Percentiles rank a stretch among this genome's conserved stretches.
Conservation (phyloP, 2,113 vertebrate genomes). For the Chamaetylas fuelleborni region DNA sequence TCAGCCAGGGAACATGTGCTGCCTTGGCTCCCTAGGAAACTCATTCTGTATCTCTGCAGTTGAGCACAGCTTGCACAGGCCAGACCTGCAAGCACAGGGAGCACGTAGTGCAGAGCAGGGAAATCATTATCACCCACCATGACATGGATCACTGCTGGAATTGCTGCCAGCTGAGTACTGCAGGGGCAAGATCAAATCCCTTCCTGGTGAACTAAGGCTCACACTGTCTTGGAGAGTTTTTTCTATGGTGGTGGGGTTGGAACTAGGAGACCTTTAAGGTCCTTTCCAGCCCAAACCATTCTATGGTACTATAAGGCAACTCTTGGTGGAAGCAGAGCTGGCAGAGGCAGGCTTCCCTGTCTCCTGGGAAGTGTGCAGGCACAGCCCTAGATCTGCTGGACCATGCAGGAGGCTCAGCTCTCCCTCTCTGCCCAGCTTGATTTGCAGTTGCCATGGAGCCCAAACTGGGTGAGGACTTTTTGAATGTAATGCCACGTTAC, state of each 20-base stretch:
- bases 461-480: background rate
- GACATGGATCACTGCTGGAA: background rate
- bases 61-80: background rate
- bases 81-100: background rate
- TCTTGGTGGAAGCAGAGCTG: background rate
- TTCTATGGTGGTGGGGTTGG: background rate
- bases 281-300: background rate
- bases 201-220: background rate
- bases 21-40: background rate
- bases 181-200: background rate
- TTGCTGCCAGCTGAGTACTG: background rate
- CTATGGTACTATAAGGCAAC: background rate
- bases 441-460: rapidly evolving
- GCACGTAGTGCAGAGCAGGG: background rate
- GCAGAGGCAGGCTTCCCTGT: rapidly evolving
- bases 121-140: rapidly evolving
- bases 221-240: background rate
- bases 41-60: background rate
- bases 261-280: background rate
- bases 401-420: background rate
- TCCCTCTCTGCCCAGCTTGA: background rate
- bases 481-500: rapidly evolving
- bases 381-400: background rate
- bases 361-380: background rate
- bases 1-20: background rate